Conservation (phyloP, 37 sponge, comb jelly and placozoan species). For the Spongilla lacustris region DNA sequence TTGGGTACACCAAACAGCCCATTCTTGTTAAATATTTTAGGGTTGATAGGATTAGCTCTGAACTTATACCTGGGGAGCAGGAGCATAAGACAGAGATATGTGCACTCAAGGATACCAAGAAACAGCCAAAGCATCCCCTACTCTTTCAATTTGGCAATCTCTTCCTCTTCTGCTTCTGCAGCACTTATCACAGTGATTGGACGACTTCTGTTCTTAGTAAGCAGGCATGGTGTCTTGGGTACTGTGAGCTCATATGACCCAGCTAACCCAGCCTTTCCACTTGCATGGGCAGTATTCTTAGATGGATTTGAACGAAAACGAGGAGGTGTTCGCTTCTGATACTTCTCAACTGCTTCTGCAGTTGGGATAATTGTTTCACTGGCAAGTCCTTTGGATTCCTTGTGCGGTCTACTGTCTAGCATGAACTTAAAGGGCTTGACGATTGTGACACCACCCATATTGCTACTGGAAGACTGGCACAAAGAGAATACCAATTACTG, state of each 20-base stretch:
- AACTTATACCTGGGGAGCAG: conserved; percentile 60
- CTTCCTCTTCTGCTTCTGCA: conserved; percentile 69
- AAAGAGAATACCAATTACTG: neutral
- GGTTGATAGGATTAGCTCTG: conserved; percentile 73
- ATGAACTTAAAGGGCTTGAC: conserved; percentile 72
- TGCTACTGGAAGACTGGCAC: conserved; percentile 7
- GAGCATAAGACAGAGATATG: too few relatives aligned
- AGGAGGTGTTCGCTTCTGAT: conserved; percentile 62
- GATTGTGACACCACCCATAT: conserved; percentile 22
- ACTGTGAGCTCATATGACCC: conserved; percentile 35
- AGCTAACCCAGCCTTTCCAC: neutral
- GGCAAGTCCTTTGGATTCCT: conserved; percentile 17
- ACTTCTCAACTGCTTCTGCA: conserved; percentile 62
- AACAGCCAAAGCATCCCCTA: conserved; percentile 20
- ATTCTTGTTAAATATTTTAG: conserved; percentile 38
- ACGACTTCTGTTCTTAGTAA: conserved; percentile 42
- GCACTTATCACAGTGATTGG: conserved; percentile 38
- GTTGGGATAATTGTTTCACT: conserved; percentile 6
- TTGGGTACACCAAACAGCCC: conserved; percentile 67
- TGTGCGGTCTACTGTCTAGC: neutral
- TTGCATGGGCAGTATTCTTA: neutral
- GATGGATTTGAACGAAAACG: conserved; percentile 42
- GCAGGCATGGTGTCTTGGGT: conserved; percentile 67
- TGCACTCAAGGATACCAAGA: neutral
- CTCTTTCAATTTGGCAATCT: conserved; percentile 51